A percentile compares a stretch with the other conserved stretches of the same genome.
Conservation (phyloP, 2,888 invertebrate genomes). For the Eupithecia tripunctaria region DNA sequence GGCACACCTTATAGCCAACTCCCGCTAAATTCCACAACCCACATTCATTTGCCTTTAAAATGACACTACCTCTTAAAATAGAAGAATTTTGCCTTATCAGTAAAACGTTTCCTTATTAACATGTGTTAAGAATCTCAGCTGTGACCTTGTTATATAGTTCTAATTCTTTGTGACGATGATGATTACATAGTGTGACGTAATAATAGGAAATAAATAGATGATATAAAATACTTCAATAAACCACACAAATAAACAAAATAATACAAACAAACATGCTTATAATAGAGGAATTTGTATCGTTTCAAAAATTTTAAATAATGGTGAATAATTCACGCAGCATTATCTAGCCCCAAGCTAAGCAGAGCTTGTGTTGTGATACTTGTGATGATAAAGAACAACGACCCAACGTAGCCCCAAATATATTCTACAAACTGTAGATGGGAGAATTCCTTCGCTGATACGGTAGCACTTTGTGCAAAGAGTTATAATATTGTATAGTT, state of each 20-base stretch:
- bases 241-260: background rate
- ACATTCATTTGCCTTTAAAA: background rate
- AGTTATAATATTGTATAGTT: too few species aligned
- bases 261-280: too few species aligned
- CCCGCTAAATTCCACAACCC: slow-evolving; percentile 8
- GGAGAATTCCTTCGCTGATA: too few species aligned
- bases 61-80: slow-evolving; percentile 14
- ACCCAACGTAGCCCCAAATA: too few species aligned
- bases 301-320: background rate
- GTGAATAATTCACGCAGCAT: background rate
- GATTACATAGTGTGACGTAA: background rate
- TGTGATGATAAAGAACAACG: too few species aligned
- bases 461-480: too few species aligned
- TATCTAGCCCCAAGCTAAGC: too few species aligned
- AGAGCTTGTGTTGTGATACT: too few species aligned
- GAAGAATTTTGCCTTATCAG: slow-evolving; percentile 24
- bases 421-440: too few species aligned
- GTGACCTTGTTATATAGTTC: slow-evolving; percentile 13
- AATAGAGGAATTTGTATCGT: too few species aligned
- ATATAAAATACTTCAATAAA: too few species aligned
- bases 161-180: background rate
- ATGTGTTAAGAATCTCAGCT: slow-evolving; percentile 14
- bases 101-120: slow-evolving; percentile 26
- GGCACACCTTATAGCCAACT: background rate
- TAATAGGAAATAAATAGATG: background rate